A percentile compares a stretch with the other conserved stretches of the same genome.
phyloP scores from a whole-genome alignment of 2,797 vertebrate genomes.

The Dromococcyx pavoninus region DNA sequence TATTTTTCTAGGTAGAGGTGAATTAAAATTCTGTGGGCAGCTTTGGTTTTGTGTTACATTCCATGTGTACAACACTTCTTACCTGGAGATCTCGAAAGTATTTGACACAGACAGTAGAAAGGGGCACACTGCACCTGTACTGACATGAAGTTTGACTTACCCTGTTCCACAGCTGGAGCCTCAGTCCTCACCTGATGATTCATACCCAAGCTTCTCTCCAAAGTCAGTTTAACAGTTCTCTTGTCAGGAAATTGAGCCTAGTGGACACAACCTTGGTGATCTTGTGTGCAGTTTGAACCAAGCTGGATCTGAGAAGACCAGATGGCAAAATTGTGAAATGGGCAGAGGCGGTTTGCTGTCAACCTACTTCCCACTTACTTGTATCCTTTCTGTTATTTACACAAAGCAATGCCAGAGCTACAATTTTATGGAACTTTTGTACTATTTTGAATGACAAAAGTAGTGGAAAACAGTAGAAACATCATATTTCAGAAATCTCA shows the following conservation, averaged over 20 bases:
- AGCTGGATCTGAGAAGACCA: neutral
- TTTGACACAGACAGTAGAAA: neutral
- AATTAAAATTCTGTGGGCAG: neutral
- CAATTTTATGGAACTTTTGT: neutral
- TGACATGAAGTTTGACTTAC: neutral
- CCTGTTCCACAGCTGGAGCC: neutral
- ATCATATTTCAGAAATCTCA: neutral
- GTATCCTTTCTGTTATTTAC: neutral
- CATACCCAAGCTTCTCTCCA: neutral
- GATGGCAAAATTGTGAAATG: neutral
- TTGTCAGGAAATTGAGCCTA: neutral
- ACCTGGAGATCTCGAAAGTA: neutral
- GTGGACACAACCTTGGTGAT: neutral
- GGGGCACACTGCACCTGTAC: neutral
- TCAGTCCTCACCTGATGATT: fast-evolving
- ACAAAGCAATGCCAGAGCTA: neutral
- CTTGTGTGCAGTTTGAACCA: neutral
- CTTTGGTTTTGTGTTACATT: neutral
- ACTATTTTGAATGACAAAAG: neutral
- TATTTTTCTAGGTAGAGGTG: neutral
- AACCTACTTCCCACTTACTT: neutral
- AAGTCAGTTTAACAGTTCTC: neutral
- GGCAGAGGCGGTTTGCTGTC: neutral
- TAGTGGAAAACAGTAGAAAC: neutral
- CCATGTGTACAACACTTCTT: fast-evolving